Percentiles rank a stretch among this genome's conserved stretches.
Conservation (phyloP, 2,113 vertebrate genomes). For the Zosterops hypoxanthus region DNA sequence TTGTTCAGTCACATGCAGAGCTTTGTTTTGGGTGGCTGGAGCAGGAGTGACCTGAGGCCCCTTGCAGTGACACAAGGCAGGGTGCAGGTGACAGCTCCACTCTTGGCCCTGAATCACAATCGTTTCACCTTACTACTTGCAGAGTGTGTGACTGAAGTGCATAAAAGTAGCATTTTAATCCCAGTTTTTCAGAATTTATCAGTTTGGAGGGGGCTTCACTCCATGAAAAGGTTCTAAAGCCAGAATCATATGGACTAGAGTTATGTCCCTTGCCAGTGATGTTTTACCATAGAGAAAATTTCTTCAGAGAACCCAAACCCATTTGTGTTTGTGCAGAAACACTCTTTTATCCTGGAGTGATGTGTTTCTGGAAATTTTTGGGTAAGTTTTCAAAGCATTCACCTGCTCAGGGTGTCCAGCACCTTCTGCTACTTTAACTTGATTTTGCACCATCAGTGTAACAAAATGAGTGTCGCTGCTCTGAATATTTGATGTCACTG, state of each 20-base stretch:
- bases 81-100: neutral
- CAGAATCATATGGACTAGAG: neutral
- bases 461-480: neutral
- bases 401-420: neutral
- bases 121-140: neutral
- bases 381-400: neutral
- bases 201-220: neutral
- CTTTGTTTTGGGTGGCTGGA: neutral
- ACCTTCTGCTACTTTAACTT: neutral
- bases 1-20: fast-evolving
- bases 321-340: neutral
- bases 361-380: neutral
- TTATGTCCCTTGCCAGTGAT: neutral
- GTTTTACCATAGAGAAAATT: neutral
- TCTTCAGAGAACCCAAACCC: neutral
- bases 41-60: neutral
- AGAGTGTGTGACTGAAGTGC: neutral
- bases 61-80: neutral
- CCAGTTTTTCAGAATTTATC: neutral
- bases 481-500: neutral
- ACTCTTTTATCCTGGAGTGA: neutral
- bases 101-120: neutral
- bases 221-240: neutral
- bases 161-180: neutral
- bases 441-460: neutral